phyloP scores from a whole-genome alignment of 2,888 invertebrate genomes.

The Eupithecia tripunctaria region DNA sequence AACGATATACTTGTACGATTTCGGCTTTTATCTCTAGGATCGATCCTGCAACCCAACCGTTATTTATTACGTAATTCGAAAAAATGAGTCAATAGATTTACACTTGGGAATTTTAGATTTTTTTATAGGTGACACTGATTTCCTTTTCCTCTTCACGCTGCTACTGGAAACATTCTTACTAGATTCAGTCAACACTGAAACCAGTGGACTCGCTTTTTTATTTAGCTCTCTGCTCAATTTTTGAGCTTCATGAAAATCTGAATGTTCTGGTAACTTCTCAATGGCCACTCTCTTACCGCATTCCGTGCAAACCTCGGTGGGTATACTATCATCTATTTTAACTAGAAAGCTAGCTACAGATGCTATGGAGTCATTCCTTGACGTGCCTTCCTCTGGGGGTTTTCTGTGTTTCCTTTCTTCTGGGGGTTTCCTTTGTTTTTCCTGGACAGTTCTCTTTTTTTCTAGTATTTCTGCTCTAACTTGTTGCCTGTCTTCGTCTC shows the following conservation, averaged over 20 bases:
- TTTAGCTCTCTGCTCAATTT: slow-evolving; percentile 89
- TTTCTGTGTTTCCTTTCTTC: slow-evolving; percentile 46
- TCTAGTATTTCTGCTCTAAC: slow-evolving; percentile 59
- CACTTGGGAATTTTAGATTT: slow-evolving; percentile 68
- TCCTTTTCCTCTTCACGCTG: slow-evolving; percentile 70
- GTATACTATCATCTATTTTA: slow-evolving; percentile 67
- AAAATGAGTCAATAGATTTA: slow-evolving; percentile 75
- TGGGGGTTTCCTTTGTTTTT: slow-evolving; percentile 43
- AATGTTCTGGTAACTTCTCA: slow-evolving; percentile 88
- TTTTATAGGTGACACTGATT: slow-evolving; percentile 64
- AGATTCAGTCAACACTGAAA: slow-evolving; percentile 65
- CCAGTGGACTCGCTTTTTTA: slow-evolving; percentile 54
- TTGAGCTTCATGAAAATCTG: slow-evolving; percentile 94
- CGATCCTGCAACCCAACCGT: neutral
- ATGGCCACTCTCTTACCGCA: slow-evolving; percentile 87
- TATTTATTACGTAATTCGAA: slow-evolving; percentile 47
- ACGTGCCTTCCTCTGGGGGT: slow-evolving; percentile 42
- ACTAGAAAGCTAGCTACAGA: slow-evolving; percentile 76
- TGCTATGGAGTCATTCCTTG: slow-evolving; percentile 57
- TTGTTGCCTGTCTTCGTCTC: slow-evolving; percentile 81
- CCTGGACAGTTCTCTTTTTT: slow-evolving; percentile 38
- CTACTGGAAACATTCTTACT: slow-evolving; percentile 72
- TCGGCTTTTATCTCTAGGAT: neutral
- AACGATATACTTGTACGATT: neutral
- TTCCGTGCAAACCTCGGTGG: slow-evolving; percentile 85